Base-by-base conservation (phyloP, 2,797 vertebrate species). In the Antennarius maculatus region DNA sequence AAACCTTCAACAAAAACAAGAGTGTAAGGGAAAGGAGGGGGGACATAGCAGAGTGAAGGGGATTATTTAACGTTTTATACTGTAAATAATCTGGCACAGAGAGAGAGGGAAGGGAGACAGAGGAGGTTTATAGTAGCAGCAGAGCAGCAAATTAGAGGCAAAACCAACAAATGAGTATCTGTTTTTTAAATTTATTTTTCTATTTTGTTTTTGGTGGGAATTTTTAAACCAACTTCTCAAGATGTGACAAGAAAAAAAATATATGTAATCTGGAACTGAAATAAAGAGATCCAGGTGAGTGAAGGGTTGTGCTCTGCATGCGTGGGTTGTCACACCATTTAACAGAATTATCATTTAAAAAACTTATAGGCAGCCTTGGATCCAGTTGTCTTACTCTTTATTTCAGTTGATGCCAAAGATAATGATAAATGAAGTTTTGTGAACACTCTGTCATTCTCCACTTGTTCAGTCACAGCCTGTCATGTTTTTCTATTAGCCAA, bases 1-100 rank as follows among this genome's bases (percentile, higher is more conserved):
- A 70, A 60, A 41, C 3, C 17, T 46, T 7, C 17, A 55, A 31
- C 47, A 42, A 67, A 63, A 58, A 56, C 2, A 1, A 13, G 48
- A 48, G 48, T 6, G 23, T 52, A 39, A 42, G 15, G 27, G 23
- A 48, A 28, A 54, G 49, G 60, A 39, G 62, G 54, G 69, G 60
- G 61, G 65, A 63, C 48, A 53, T 54, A 50, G 41, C 51, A 51
- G 42, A 64, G 54, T 47, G 48, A 29, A 43, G 39, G 51, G 61
- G 91, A 91, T 92, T 91, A 92, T 89, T 89, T 88, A 76, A 78
- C 23, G 54, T 81, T 89, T 86, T 57, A 86, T 86, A 91, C 64
- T 45, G 83, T 85, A 90, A 86, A 92, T 91, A 84, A 77, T 84
- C 72, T 81, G 61, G 73, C 74, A 76, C 75, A 83, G 53, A 53